These are phyloP conservation scores for Hippoglossus stenolepis DNA, from an alignment of 2,113 vertebrate species.

Conservation along the genomic window DNA sequence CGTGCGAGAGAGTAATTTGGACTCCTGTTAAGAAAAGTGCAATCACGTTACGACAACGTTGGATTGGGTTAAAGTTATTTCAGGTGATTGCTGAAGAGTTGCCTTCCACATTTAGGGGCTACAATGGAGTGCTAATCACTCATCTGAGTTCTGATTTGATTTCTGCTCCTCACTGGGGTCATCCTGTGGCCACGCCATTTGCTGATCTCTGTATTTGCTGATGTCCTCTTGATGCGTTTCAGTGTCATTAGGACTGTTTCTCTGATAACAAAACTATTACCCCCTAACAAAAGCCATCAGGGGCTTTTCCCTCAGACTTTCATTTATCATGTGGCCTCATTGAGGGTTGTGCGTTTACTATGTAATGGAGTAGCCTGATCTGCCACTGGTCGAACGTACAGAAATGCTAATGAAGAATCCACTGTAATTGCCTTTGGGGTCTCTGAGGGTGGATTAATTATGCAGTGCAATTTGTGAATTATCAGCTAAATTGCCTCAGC, in stretches of 20 bases:
- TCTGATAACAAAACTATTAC: constrained; percentile 72
- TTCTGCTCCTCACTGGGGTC: constrained; percentile 59
- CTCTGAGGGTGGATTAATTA: constrained; percentile 68
- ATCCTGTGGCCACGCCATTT: constrained; percentile 60
- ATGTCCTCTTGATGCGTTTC: constrained; percentile 68
- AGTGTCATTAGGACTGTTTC: constrained; percentile 69
- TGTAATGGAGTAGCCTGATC: constrained; percentile 61
- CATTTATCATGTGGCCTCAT: constrained; percentile 47
- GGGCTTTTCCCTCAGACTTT: constrained; percentile 47
- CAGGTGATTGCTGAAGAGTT: constrained; percentile 31
- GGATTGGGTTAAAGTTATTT: constrained; percentile 35
- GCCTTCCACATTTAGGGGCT: constrained; percentile 38
- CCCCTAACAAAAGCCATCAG: constrained; percentile 57
- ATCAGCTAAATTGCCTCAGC: constrained; percentile 60
- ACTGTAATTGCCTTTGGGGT: constrained; percentile 64
- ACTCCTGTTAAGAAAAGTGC: not conserved
- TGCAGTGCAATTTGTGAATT: constrained; percentile 65
- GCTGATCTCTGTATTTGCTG: constrained; percentile 62
- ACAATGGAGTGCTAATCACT: constrained; percentile 35
- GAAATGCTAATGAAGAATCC: constrained; percentile 59
- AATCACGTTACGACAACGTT: constrained; percentile 22
- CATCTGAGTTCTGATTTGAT: constrained; percentile 49
- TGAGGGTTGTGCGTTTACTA: constrained; percentile 44
- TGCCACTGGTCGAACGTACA: constrained; percentile 48
- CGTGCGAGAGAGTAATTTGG: constrained; percentile 9